Percentiles rank a stretch among this genome's conserved stretches.
Evolutionary conservation across 2,113 vertebrate species (phyloP).

Genomic region (Misgurnus mizolepis): DNA sequence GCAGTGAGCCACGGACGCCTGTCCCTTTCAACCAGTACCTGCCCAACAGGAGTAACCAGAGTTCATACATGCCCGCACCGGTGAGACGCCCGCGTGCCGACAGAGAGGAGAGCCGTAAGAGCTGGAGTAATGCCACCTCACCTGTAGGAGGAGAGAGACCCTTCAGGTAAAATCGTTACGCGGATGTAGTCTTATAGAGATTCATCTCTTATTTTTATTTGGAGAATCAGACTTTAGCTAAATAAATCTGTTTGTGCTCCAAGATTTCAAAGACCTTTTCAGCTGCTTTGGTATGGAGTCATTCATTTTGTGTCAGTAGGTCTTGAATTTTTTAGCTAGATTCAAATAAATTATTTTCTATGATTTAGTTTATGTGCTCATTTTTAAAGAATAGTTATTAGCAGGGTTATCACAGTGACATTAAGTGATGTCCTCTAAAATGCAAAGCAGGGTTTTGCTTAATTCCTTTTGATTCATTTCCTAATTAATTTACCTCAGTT

Average conservation of each 20-base stretch:
- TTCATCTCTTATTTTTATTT: background rate
- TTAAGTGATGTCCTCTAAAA: too few species aligned
- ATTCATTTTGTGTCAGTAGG: background rate
- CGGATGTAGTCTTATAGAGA: too few species aligned
- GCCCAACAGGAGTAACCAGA: slow-evolving; percentile 95
- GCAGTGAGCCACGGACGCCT: slow-evolving; percentile 84
- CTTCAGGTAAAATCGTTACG: slow-evolving; percentile 78
- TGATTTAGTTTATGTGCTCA: too few species aligned
- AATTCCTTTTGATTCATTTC: too few species aligned
- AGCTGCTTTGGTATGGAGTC: background rate
- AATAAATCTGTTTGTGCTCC: background rate
- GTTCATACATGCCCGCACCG: slow-evolving; percentile 82
- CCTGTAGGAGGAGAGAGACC: slow-evolving; percentile 87
- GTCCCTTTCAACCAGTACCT: slow-evolving; percentile 99
- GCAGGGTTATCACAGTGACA: too few species aligned
- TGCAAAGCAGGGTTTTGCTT: too few species aligned
- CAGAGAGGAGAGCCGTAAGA: slow-evolving; percentile 84
- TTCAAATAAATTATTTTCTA: background rate
- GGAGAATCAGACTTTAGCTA: too few species aligned
- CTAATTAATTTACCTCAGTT: background rate
- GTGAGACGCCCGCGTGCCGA: slow-evolving; percentile 84
- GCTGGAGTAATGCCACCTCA: slow-evolving; percentile 91
- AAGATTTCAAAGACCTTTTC: background rate
- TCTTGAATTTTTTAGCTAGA: background rate
- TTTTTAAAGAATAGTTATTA: too few species aligned